A percentile compares a stretch with the other conserved stretches of the same genome.
phyloP scores from a whole-genome alignment of 2,797 vertebrate genomes.

The Tamandua tetradactyla region DNA sequence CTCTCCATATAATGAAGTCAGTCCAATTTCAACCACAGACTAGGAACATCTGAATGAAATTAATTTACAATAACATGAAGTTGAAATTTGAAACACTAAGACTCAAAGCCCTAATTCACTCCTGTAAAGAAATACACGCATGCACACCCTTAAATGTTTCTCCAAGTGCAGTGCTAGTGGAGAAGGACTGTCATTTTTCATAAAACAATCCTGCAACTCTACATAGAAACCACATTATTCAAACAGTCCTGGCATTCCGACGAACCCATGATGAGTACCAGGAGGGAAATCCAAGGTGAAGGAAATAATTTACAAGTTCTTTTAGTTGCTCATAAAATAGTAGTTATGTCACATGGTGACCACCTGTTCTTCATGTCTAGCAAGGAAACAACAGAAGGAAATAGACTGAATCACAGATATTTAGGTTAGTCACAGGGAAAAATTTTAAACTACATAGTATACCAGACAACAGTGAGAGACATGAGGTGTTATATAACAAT shows the following conservation, averaged over 20 bases:
- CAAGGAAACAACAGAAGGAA: constrained; percentile 7
- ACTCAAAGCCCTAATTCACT: neutral
- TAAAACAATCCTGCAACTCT: neutral
- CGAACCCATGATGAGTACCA: neutral
- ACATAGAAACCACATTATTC: neutral
- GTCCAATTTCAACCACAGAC: neutral
- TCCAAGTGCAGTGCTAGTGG: neutral
- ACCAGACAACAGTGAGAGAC: constrained; percentile 10
- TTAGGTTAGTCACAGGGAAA: neutral
- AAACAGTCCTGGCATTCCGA: neutral
- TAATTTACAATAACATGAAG: neutral
- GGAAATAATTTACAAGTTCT: constrained; percentile 23
- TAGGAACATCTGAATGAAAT: constrained; percentile 25
- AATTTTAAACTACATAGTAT: neutral
- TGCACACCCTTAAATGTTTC: neutral
- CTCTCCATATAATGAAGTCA: neutral
- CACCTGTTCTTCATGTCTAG: constrained; percentile 47
- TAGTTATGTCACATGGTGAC: constrained; percentile 21
- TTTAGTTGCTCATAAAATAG: constrained; percentile 37
- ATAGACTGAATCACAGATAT: constrained; percentile 1
- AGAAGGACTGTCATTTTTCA: neutral
- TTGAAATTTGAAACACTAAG: neutral
- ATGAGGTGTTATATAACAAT: constrained; percentile 20
- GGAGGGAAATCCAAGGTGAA: neutral
- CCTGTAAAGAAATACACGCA: neutral